phyloP scores from a whole-genome alignment of 2,797 vertebrate species.

The Muscicapa comitata region DNA sequence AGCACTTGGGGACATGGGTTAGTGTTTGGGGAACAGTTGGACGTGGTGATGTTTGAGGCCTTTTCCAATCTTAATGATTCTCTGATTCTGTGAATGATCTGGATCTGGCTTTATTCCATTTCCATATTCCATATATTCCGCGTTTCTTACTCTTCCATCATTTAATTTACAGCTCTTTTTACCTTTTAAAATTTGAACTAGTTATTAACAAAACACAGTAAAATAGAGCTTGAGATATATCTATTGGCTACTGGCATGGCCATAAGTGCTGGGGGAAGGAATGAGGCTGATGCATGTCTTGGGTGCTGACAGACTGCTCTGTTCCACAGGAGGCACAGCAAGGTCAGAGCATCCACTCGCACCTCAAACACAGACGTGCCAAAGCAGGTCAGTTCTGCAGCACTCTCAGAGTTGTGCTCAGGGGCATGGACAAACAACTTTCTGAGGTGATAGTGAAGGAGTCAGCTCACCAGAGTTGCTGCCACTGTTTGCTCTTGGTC shows the following conservation, averaged over 20 bases:
- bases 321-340: conserved; percentile 89
- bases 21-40: neutral
- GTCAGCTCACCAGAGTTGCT: neutral
- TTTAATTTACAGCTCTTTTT: neutral
- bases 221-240: neutral
- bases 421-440: neutral
- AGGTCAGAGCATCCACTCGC: conserved; percentile 79
- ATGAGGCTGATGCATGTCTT: neutral
- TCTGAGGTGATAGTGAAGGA: accelerated
- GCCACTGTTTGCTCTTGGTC: neutral
- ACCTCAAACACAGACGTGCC: conserved; percentile 79
- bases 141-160: neutral
- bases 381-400: conserved; percentile 86
- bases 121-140: no score
- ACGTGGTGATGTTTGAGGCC: neutral
- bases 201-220: neutral
- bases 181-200: neutral
- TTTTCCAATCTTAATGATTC: neutral
- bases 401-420: accelerated
- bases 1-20: neutral
- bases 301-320: conserved; percentile 55
- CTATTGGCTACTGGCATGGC: neutral
- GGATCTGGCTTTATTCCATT: neutral
- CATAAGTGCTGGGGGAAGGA: neutral
- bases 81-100: neutral